Evolutionary conservation across 1,140 invertebrate genomes (phyloP), one percentile per base, ranked within the genome.

Genomic region (Drosophila tropicalis): DNA sequence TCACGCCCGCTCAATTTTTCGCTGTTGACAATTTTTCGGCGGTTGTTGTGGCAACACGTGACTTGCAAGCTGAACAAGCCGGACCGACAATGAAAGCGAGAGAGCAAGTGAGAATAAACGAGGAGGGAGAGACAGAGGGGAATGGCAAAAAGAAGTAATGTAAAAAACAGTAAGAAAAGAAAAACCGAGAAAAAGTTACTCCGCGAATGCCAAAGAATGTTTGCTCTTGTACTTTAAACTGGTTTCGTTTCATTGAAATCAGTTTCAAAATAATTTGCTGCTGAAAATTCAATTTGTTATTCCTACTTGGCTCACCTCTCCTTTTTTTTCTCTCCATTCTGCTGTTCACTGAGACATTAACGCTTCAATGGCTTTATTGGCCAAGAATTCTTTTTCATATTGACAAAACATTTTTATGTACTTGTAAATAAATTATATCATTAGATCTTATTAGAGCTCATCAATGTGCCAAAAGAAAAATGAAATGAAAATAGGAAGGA

Each of bases 21-120:
- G 84, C 85, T 89, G 84, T 89, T 89, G 84, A 89, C 84, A 89
- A 89, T 89, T 89, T 89, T 89, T 89, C 80, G 85, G 84, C 84
- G 84, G 84, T 89, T 89, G 84, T 89, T 89, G 84, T 89, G 84
- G 84, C 84, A 89, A 89, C 84, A 89, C 84, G 84, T 89, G 84
- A 89, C 84, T 89, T 79, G 83, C 85, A 89, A 89, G 77, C 84
- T 81, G 80, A 89, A 75, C 76, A 78, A 41, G 54, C 70, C 67
- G 39, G 54, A 62, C 36, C 47, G 40, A 29, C 47, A 22, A 57
- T 17, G 17, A 4, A 22, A 51, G 13, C 39, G 22, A 15, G 29
- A 55, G n/a, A 47, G 22, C 22, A 25, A 25, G 19, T 32, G 17
- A 32, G 19, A n/a, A 13, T 29, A 29, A 29, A 29, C 29, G 29